Percentiles rank a stretch among this genome's conserved stretches.
Evolutionary conservation across 2,113 vertebrate species (phyloP).

Genomic region (Leptobrachium ailaonicum): DNA sequence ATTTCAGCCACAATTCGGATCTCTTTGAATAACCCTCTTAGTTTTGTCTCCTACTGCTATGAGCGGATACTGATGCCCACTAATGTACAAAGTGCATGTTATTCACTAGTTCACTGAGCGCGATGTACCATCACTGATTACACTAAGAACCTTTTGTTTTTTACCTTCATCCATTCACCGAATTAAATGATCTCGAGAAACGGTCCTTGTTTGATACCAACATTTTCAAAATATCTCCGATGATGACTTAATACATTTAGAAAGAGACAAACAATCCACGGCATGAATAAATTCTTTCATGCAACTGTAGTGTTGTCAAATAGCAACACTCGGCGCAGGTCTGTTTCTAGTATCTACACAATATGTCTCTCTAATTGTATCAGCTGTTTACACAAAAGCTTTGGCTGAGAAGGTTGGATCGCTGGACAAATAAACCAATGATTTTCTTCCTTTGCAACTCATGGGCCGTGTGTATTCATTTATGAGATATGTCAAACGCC

Average conservation of each 20-base stretch:
- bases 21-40: too few species aligned
- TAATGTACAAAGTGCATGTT: too few species aligned
- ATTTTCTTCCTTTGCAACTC: conserved; percentile 17
- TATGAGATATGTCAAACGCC: conserved; percentile 2
- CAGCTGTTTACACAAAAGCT: conserved; percentile 33
- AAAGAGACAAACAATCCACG: not conserved
- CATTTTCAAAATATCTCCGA: not conserved
- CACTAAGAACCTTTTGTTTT: too few species aligned
- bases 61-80: too few species aligned
- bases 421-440: conserved; percentile 22
- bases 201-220: not conserved
- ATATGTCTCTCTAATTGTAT: conserved; percentile 24
- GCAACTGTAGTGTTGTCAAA: not conserved
- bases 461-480: conserved; percentile 14
- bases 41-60: too few species aligned
- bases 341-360: conserved; percentile 17
- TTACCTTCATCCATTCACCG: too few species aligned
- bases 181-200: too few species aligned
- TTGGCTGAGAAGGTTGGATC: conserved; percentile 9
- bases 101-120: too few species aligned
- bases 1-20: too few species aligned
- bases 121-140: too few species aligned
- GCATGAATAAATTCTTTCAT: not conserved
- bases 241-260: conserved; percentile 1
- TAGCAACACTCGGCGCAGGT: not conserved